phyloP scores from a whole-genome alignment of 2,888 invertebrate genomes.

The Aphrophora alni region DNA sequence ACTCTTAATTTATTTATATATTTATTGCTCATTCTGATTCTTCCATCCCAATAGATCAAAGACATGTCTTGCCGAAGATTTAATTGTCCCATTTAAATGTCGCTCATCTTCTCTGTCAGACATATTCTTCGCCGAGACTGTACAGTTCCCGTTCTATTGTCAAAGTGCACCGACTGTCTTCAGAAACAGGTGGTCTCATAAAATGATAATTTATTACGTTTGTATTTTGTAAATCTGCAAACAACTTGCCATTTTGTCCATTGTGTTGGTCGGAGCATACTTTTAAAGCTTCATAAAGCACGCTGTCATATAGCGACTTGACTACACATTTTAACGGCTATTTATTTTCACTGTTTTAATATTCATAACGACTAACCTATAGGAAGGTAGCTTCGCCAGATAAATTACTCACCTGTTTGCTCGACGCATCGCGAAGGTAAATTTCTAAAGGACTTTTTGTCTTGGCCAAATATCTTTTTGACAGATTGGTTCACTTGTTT shows the following conservation, averaged over 20 bases:
- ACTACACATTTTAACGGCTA: background rate
- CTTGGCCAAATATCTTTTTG: too few relatives aligned
- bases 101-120: background rate
- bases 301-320: conserved; percentile 7
- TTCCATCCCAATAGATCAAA: background rate
- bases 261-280: conserved; percentile 36
- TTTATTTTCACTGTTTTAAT: background rate
- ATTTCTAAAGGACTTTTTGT: background rate
- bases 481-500: too few relatives aligned
- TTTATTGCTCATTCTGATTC: background rate
- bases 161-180: conserved; percentile 30
- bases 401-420: background rate
- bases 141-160: conserved; percentile 27
- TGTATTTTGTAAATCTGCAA: conserved; percentile 40
- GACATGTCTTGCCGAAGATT: background rate
- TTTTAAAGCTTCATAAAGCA: conserved; percentile 35
- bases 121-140: background rate
- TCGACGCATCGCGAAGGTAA: background rate
- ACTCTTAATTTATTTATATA: too few relatives aligned
- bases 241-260: conserved; percentile 41
- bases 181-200: conserved; percentile 37
- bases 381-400: background rate
- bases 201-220: conserved; percentile 39
- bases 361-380: background rate
- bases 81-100: background rate